Evolutionary conservation across 2,888 invertebrate genomes (phyloP).

Genomic region (Sarcophaga subvicina): DNA sequence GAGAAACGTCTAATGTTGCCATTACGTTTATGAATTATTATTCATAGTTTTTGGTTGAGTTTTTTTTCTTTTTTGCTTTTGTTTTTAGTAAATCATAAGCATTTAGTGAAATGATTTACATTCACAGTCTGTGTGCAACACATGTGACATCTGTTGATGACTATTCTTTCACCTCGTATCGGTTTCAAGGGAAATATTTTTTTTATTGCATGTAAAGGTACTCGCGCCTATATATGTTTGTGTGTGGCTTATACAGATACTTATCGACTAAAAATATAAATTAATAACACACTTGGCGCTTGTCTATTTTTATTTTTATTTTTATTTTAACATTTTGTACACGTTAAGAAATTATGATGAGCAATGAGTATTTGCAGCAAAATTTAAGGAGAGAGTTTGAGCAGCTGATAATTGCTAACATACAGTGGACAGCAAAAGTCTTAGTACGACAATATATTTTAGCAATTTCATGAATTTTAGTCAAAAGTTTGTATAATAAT

Average conservation of each 20-base stretch:
- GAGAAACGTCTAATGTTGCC: too few species aligned
- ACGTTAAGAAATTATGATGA: neutral
- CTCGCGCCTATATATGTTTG: neutral
- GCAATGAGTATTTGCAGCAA: neutral
- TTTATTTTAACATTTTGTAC: neutral
- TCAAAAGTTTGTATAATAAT: too few species aligned
- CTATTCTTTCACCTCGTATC: conserved; percentile 7
- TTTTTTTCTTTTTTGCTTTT: neutral
- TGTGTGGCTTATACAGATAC: neutral
- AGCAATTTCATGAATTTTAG: too few species aligned
- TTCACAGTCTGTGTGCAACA: conserved; percentile 64
- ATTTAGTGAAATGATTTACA: conserved; percentile 70
- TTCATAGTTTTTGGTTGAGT: neutral
- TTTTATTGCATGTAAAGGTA: neutral
- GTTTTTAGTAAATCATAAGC: conserved; percentile 54
- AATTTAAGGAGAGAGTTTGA: too few species aligned
- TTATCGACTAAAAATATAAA: conserved; percentile 1
- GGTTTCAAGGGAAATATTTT: neutral
- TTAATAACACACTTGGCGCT: conserved; percentile 32
- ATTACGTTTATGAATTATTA: neutral
- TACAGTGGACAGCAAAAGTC: too few species aligned
- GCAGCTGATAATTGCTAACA: too few species aligned
- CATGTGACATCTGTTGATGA: conserved; percentile 64
- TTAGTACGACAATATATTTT: too few species aligned
- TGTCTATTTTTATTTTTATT: neutral